Evolutionary conservation across 2,888 invertebrate genomes (phyloP).

Genomic region (Ectemnius lituratus): DNA sequence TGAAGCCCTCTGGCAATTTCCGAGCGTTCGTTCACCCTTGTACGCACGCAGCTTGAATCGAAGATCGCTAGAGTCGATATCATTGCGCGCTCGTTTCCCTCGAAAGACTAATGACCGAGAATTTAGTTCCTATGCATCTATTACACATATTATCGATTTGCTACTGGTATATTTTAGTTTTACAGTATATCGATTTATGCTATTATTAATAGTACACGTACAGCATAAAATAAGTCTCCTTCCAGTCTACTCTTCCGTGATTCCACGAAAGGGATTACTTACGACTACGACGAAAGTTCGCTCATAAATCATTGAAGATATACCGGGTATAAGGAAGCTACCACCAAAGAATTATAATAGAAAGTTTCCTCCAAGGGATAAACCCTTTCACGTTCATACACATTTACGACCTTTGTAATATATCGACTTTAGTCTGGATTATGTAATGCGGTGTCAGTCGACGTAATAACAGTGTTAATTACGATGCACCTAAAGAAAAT

Average conservation of each 20-base stretch:
- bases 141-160: no score
- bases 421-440: slow-evolving; percentile 2
- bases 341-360: slow-evolving; percentile 15
- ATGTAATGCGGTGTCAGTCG: background rate
- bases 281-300: slow-evolving; percentile 2
- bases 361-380: slow-evolving; percentile 14
- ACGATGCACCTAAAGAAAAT: slow-evolving; percentile 29
- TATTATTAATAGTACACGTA: no score
- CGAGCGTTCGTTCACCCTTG: background rate
- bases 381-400: slow-evolving; percentile 10
- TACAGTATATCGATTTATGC: no score
- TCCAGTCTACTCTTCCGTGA: no score
- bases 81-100: background rate
- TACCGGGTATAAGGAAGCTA: slow-evolving; percentile 9
- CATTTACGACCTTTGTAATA: slow-evolving; percentile 4
- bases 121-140: no score
- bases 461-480: slow-evolving; percentile 44
- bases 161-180: no score
- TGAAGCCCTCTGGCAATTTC: slow-evolving; percentile 29
- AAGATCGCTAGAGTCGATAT: background rate
- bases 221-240: no score
- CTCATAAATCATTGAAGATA: slow-evolving; percentile 18
- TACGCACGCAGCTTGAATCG: background rate
- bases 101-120: no score
- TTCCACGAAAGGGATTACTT: no score